Evolutionary conservation across 2,113 vertebrate genomes (phyloP).

Genomic region (Melanostigma gelatinosum): DNA sequence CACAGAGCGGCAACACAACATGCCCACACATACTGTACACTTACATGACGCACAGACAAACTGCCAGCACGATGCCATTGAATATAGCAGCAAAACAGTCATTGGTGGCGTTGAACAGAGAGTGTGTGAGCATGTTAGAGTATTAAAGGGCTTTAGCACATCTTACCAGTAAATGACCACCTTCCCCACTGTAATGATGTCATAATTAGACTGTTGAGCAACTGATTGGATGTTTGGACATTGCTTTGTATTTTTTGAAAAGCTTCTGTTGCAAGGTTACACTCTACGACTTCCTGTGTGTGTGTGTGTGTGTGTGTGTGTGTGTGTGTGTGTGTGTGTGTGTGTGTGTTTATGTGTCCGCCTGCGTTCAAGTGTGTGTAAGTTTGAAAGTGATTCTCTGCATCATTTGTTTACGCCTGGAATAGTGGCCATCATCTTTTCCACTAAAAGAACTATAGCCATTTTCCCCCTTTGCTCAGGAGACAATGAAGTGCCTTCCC

Average conservation of each 20-base stretch:
- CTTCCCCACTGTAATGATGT: slow-evolving; percentile 20
- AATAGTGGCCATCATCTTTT: slow-evolving; percentile 78
- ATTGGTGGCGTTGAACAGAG: slow-evolving; percentile 28
- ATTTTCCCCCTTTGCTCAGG: slow-evolving; percentile 69
- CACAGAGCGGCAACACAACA: slow-evolving; percentile 38
- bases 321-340: slow-evolving; percentile 1
- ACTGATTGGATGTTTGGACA: slow-evolving; percentile 28
- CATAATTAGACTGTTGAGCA: slow-evolving; percentile 4
- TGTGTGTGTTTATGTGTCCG: not conserved
- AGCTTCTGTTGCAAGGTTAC: slow-evolving; percentile 38
- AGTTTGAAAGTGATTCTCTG: slow-evolving; percentile 58
- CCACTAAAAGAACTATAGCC: slow-evolving; percentile 76
- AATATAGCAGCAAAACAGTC: not conserved
- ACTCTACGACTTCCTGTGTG: slow-evolving; percentile 16
- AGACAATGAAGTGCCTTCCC: slow-evolving; percentile 83
- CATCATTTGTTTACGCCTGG: slow-evolving; percentile 74
- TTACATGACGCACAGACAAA: slow-evolving; percentile 38
- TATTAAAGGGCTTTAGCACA: slow-evolving; percentile 10
- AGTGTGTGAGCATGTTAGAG: slow-evolving; percentile 14
- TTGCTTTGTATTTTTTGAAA: not conserved
- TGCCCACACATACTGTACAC: slow-evolving; percentile 61
- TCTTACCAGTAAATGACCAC: slow-evolving; percentile 20
- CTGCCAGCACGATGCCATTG: slow-evolving; percentile 26
- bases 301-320: not conserved
- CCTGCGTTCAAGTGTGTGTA: slow-evolving; percentile 2